These are phyloP conservation scores for Megalopta genalis DNA, from an alignment of 1,140 invertebrate genomes.

Conservation along the genomic window DNA sequence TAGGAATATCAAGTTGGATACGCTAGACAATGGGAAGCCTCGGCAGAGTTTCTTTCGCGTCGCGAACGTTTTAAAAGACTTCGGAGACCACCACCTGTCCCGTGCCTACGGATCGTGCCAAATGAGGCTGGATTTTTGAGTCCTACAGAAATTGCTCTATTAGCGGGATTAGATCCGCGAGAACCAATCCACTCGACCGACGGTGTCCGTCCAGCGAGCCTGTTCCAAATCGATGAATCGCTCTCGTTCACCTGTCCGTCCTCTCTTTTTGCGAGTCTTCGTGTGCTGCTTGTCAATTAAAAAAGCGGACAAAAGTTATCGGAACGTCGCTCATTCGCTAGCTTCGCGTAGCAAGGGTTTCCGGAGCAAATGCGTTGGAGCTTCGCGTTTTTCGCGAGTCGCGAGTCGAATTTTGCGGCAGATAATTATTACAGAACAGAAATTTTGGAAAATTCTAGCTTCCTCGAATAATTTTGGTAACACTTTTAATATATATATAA, in stretches of 20 bases:
- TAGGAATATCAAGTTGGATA: constrained; percentile 18
- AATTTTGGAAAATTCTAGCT: too few species aligned
- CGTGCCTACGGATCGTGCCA: constrained; percentile 10
- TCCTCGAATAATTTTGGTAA: too few species aligned
- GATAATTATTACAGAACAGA: too few species aligned
- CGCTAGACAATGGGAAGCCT: constrained; percentile 28
- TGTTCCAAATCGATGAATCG: constrained; percentile 23
- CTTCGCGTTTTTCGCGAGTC: too few species aligned
- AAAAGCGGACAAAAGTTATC: constrained; percentile 3
- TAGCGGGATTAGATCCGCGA: constrained; percentile 52
- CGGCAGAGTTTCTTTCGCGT: constrained; percentile 25
- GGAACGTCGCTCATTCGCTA: background rate
- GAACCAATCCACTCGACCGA: constrained; percentile 34
- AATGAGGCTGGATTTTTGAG: constrained; percentile 30
- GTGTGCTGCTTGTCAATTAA: constrained; percentile 15
- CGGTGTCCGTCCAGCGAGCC: background rate
- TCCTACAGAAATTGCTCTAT: constrained; percentile 55
- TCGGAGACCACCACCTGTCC: background rate
- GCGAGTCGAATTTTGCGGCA: too few species aligned
- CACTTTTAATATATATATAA: too few species aligned
- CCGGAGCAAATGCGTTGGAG: background rate
- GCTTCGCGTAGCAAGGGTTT: too few species aligned
- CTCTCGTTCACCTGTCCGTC: background rate
- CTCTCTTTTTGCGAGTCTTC: background rate
- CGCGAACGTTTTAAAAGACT: constrained; percentile 36